Evolutionary conservation across 2,797 vertebrate genomes (phyloP), one percentile per base, ranked within the genome.

Genomic region (Takifugu rubripes): DNA sequence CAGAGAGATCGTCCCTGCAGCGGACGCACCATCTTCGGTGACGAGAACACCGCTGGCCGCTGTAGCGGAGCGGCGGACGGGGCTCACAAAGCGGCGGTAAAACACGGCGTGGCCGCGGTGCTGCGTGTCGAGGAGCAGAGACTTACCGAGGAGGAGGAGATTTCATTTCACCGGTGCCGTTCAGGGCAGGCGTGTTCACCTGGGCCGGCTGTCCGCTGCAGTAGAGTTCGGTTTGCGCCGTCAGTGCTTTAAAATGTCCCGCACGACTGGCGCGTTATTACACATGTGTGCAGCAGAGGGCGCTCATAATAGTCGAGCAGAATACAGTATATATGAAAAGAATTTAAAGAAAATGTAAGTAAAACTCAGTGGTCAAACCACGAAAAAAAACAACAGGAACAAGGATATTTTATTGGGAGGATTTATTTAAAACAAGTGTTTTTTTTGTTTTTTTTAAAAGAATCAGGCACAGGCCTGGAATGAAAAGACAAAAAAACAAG

Each of bases 1-100:
- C 88, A 86, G 56, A 43, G 82, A 56, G 76, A 71, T 24, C 66
- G 66, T 74, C 69, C 72, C 65, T 63, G 70, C 70, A 40, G 71
- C 58, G 69, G 68, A 59, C 74, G 64, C 81, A 51, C 53, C 68
- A 64, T 56, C 77, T 83, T 79, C 64, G 72, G 79, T 64, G 79
- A 77, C 75, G 73, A 56, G 71, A 11, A 27, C 68, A 50, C 40
- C 47, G 26, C 15, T 14, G 10, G 25, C 45, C 25, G 45, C 47
- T 12, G 15, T 5, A 2, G 68, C 3, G 54, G 17, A n/a, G 6
- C 52, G 5, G 49, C 36, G 46, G 57, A 25, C 27, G 10, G 12
- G n/a, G 25, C 7, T 2, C 21, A 9, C 3, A 10, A 10, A 8
- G 6, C 21, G 24, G 26, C 16, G 17, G 24, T 44, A 3, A 33